These are phyloP conservation scores for Trinectes maculatus DNA, from an alignment of 2,113 vertebrate species.

Conservation along the genomic window DNA sequence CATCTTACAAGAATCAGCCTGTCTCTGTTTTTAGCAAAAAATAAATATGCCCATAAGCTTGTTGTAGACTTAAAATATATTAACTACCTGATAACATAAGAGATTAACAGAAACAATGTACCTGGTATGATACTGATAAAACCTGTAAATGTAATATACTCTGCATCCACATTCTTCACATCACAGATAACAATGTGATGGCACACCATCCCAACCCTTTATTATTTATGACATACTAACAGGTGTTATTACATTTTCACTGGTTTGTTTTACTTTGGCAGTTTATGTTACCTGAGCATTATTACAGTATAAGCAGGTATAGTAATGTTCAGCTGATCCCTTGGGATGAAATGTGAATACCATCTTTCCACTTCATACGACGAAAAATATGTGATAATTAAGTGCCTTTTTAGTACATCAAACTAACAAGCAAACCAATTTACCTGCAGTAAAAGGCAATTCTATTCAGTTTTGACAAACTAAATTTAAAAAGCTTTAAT, in stretches of 20 bases:
- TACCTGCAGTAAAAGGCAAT: neutral
- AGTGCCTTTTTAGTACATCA: conserved; percentile 55
- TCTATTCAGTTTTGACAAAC: neutral
- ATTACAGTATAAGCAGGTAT: conserved; percentile 11
- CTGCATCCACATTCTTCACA: neutral
- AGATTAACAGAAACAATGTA: conserved; percentile 7
- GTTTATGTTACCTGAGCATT: neutral
- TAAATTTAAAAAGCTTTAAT: conserved; percentile 4
- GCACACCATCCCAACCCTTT: neutral
- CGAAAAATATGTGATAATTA: conserved; percentile 9
- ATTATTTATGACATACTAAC: neutral
- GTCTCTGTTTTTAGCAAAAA: too few relatives aligned
- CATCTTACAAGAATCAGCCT: too few relatives aligned
- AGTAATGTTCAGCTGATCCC: neutral
- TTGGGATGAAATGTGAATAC: neutral
- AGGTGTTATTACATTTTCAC: conserved; percentile 6
- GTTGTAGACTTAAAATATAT: neutral
- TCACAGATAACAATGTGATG: neutral
- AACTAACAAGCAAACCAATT: conserved; percentile 13
- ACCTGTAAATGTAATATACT: neutral
- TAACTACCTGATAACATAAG: conserved; percentile 2
- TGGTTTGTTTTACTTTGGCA: conserved; percentile 2
- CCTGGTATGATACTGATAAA: neutral
- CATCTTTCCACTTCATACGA: conserved; percentile 1
- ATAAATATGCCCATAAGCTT: neutral